Conservation (phyloP, 1,140 invertebrate species). For the Brachionus koreanus region DNA sequence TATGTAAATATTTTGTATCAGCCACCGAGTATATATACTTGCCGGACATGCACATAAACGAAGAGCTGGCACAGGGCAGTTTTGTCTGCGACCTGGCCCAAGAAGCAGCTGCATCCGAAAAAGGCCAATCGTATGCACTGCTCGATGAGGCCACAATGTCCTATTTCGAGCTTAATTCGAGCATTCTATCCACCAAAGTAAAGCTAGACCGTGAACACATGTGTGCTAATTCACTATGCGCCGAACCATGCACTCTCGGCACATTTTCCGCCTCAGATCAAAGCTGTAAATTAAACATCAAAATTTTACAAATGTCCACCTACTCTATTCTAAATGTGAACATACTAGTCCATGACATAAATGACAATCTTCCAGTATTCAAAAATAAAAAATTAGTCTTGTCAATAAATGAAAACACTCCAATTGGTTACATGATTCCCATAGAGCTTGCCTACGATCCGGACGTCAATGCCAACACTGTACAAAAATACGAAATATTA, state of each 20-base stretch:
- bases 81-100: neutral
- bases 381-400: neutral
- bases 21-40: neutral
- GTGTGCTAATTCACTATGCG: constrained; percentile 1
- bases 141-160: neutral
- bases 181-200: neutral
- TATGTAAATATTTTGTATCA: neutral
- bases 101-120: neutral
- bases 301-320: neutral
- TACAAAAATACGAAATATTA: neutral
- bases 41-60: neutral
- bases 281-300: constrained; percentile 20
- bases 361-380: constrained; percentile 29
- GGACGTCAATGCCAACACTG: neutral
- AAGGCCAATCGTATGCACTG: neutral
- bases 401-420: constrained; percentile 32
- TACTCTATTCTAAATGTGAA: constrained; percentile 17
- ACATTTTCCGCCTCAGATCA: neutral
- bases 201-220: constrained; percentile 9
- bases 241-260: neutral
- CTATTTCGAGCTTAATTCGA: constrained; percentile 8
- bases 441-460: constrained; percentile 24
- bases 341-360: constrained; percentile 35
- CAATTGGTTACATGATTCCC: constrained; percentile 19
- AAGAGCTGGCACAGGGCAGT: neutral